Conservation (phyloP, 2,888 invertebrate species). For the Conus canariensis region DNA sequence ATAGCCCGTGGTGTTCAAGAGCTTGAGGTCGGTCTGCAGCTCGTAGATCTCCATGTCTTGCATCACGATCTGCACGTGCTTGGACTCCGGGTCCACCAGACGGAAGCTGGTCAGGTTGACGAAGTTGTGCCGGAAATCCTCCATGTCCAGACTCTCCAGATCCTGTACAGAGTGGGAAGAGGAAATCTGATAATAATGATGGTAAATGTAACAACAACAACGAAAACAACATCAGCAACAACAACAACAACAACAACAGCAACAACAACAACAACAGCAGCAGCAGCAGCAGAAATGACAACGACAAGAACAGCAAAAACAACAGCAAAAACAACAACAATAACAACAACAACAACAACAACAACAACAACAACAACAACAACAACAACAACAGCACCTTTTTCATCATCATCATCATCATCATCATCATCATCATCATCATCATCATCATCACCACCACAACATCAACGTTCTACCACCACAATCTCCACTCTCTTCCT, state of each 20-base stretch:
- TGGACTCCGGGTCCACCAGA: constrained; percentile 79
- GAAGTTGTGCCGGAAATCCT: constrained; percentile 92
- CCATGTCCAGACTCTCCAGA: constrained; percentile 77
- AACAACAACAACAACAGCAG: background rate
- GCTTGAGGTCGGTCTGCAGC: constrained; percentile 67
- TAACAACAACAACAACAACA: background rate
- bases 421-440: background rate
- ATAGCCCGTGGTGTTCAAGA: constrained; percentile 63
- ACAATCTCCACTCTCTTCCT: too few species aligned
- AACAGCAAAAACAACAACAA: background rate
- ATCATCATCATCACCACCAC: background rate
- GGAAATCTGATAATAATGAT: background rate
- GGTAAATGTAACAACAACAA: background rate
- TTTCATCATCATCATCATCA: too few species aligned
- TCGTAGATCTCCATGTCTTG: constrained; percentile 70
- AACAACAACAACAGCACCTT: background rate
- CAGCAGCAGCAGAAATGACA: too few species aligned
- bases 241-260: background rate
- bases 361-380: accelerated
- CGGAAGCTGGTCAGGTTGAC: constrained; percentile 97
- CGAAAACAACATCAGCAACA: background rate
- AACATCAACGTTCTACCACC: too few species aligned
- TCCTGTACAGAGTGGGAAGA: constrained; percentile 69
- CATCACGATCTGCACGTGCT: constrained; percentile 58
- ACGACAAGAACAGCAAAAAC: too few species aligned